Evolutionary conservation across 2,888 invertebrate genomes (phyloP).

Genomic region (Sphinx pinastri): DNA sequence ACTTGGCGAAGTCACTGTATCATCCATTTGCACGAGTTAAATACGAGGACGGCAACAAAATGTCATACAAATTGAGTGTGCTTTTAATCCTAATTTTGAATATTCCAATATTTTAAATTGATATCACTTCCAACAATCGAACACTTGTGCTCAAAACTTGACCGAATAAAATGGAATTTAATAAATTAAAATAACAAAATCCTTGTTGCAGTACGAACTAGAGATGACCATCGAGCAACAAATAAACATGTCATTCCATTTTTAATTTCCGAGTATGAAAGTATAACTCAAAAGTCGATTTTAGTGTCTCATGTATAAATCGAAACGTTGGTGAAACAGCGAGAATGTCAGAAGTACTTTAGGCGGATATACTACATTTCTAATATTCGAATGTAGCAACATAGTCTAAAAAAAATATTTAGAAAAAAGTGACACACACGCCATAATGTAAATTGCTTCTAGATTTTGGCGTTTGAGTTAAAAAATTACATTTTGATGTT

Average conservation of each 20-base stretch:
- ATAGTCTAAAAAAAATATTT: constrained; percentile 62
- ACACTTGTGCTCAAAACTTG: constrained; percentile 28
- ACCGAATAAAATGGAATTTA: constrained; percentile 37
- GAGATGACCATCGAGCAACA: constrained; percentile 31
- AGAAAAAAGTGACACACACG: constrained; percentile 83
- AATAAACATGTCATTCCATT: neutral
- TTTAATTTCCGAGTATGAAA: neutral
- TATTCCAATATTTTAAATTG: neutral
- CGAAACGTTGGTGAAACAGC: neutral
- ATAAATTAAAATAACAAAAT: constrained; percentile 43
- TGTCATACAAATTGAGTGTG: constrained; percentile 61
- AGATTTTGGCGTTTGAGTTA: constrained; percentile 79
- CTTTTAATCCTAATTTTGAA: constrained; percentile 14
- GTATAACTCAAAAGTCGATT: neutral
- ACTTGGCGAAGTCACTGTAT: constrained; percentile 80
- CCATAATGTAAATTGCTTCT: constrained; percentile 83
- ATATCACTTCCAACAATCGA: neutral
- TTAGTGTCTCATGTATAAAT: neutral
- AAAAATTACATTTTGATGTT: constrained; percentile 73
- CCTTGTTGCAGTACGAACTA: constrained; percentile 38
- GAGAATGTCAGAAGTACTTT: constrained; percentile 31
- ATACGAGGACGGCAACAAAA: constrained; percentile 68
- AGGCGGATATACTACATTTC: constrained; percentile 24
- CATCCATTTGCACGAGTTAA: constrained; percentile 80
- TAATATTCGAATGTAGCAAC: constrained; percentile 49